Percentiles rank a stretch among this genome's conserved stretches.
Evolutionary conservation across 1,140 invertebrate genomes (phyloP).

Genomic region (Drosophila tani): DNA sequence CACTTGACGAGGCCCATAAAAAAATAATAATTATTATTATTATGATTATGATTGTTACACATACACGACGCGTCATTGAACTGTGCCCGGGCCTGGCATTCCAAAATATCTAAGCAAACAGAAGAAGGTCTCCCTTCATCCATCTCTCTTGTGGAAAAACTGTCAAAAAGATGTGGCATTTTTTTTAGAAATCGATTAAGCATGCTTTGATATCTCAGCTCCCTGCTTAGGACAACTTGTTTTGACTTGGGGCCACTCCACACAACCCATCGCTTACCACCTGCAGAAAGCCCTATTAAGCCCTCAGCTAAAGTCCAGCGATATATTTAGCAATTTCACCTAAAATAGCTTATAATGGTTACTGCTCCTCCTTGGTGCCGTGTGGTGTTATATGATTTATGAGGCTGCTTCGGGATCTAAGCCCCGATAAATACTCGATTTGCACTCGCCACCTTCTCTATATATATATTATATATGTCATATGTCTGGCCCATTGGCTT

Average conservation of each 20-base stretch:
- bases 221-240: constrained; percentile 31
- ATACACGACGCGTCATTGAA: constrained; percentile 71
- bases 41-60: constrained; percentile 58
- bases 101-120: constrained; percentile 34
- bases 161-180: constrained; percentile 48
- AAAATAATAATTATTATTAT: constrained; percentile 70
- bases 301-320: constrained; percentile 1
- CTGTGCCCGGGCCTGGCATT: constrained; percentile 58
- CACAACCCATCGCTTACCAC: constrained; percentile 14
- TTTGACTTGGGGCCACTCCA: constrained; percentile 16
- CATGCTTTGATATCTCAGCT: constrained; percentile 8
- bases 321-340: constrained; percentile 37
- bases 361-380: constrained; percentile 31
- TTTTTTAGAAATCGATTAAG: constrained; percentile 11
- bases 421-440: constrained; percentile 39
- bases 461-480: constrained; percentile 2
- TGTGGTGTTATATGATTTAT: constrained; percentile 45
- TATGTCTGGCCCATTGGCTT: constrained; percentile 5
- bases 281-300: constrained; percentile 19
- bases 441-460: constrained; percentile 21
- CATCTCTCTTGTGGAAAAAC: constrained; percentile 8
- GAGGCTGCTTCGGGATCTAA: constrained; percentile 21
- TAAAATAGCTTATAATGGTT: constrained; percentile 31
- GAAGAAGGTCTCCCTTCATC: constrained; percentile 36
- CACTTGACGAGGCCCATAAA: constrained; percentile 60